Conservation (phyloP, 2,797 vertebrate species). For the Rhynchotus rufescens region DNA sequence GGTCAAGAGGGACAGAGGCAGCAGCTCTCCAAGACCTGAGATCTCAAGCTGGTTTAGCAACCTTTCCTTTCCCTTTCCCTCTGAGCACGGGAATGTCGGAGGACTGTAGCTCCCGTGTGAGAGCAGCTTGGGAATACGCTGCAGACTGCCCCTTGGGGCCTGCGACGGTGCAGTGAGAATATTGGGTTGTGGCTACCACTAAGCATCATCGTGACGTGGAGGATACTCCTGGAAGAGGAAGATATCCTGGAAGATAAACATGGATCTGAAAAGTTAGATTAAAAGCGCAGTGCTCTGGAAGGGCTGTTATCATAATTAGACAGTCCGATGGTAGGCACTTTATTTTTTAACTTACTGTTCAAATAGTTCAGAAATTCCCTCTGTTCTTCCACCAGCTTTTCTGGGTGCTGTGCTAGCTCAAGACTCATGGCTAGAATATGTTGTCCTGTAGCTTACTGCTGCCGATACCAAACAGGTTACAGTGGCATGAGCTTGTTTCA, state of each 20-base stretch:
- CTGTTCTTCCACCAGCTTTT: background rate
- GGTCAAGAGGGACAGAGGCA: accelerated
- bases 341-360: background rate
- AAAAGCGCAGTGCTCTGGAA: background rate
- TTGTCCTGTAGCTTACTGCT: background rate
- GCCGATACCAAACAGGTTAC: background rate
- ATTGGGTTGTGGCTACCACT: accelerated
- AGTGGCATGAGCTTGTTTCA: background rate
- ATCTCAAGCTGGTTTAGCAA: background rate
- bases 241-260: background rate
- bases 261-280: background rate
- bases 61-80: background rate
- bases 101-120: accelerated
- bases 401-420: background rate
- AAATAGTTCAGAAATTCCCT: background rate
- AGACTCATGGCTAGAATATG: background rate
- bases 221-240: background rate
- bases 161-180: background rate
- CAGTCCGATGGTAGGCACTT: background rate
- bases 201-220: accelerated
- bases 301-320: background rate
- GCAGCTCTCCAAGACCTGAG: background rate
- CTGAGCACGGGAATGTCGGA: background rate
- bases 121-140: background rate
- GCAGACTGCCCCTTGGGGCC: background rate